phyloP scores from a whole-genome alignment of 2,113 vertebrate species.

The Callaeas wilsoni region DNA sequence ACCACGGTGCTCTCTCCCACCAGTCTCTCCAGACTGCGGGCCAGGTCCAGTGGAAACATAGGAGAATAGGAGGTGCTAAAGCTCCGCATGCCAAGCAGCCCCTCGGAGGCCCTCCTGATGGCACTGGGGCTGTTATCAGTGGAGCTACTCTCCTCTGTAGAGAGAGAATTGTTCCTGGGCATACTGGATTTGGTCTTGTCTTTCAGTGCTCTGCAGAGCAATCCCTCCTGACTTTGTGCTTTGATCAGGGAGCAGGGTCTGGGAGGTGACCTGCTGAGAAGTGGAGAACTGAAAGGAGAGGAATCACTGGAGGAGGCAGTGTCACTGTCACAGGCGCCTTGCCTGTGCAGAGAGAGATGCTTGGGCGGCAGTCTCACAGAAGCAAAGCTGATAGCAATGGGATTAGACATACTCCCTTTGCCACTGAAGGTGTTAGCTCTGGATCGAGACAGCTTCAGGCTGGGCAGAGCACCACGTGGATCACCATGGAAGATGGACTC shows the following conservation, averaged over 20 bases:
- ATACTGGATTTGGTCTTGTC: conserved; percentile 57
- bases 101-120: conserved; percentile 78
- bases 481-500: conserved; percentile 88
- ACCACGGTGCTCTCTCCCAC: conserved; percentile 78
- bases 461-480: not conserved
- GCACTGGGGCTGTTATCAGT: conserved; percentile 86
- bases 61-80: not conserved
- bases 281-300: conserved; percentile 78
- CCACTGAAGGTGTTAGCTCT: conserved; percentile 72
- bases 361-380: conserved; percentile 66
- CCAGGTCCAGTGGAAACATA: conserved; percentile 70
- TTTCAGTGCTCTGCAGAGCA: conserved; percentile 71
- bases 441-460: conserved; percentile 68
- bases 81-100: conserved; percentile 23
- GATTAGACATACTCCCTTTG: conserved; percentile 53
- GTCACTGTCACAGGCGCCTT: conserved; percentile 78
- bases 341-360: conserved; percentile 52
- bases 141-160: conserved; percentile 88
- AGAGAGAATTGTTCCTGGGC: conserved; percentile 83
- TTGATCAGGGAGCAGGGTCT: conserved; percentile 72
- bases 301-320: conserved; percentile 83
- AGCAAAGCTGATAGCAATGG: conserved; percentile 69
- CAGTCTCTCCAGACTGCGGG: conserved; percentile 67
- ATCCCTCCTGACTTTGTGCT: conserved; percentile 77
- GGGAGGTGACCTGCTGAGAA: conserved; percentile 73